Percentiles rank a stretch among this genome's conserved stretches.
Conservation (phyloP, 2,888 invertebrate species). For the Hirtodrosophila alboralis region DNA sequence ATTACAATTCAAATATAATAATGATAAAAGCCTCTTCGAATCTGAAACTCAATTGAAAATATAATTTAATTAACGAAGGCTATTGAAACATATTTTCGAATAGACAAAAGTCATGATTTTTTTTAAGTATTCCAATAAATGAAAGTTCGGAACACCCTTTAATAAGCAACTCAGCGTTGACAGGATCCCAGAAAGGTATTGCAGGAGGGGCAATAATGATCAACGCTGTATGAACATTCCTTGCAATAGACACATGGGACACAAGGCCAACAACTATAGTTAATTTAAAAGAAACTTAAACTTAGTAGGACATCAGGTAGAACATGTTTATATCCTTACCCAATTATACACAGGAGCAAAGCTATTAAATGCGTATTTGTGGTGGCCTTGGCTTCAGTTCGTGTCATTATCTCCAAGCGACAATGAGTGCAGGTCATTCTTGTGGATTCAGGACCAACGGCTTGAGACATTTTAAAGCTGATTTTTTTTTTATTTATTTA, state of each 20-base stretch:
- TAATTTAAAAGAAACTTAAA: too few relatives aligned
- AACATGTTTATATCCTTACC: too few relatives aligned
- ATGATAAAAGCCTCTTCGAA: too few relatives aligned
- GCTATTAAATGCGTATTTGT: slow-evolving; percentile 25
- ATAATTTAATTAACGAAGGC: too few relatives aligned
- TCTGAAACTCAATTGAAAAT: too few relatives aligned
- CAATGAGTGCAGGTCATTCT: slow-evolving; percentile 14
- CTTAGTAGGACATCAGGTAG: too few relatives aligned
- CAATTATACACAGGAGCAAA: not conserved
- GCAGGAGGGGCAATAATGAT: slow-evolving; percentile 32
- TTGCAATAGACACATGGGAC: slow-evolving; percentile 23
- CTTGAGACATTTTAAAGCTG: slow-evolving; percentile 2
- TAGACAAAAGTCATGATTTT: too few relatives aligned
- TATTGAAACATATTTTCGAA: too few relatives aligned
- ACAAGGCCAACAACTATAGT: slow-evolving; percentile 23
- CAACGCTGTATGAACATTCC: slow-evolving; percentile 10
- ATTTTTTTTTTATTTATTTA: not conserved
- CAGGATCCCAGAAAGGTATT: slow-evolving; percentile 26
- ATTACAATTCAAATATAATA: too few relatives aligned
- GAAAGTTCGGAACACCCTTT: too few relatives aligned
- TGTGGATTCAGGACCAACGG: slow-evolving; percentile 17
- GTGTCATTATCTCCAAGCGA: slow-evolving; percentile 9
- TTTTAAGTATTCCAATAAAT: too few relatives aligned
- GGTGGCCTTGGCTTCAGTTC: not conserved
- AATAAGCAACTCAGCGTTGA: not conserved